A percentile compares a stretch with the other conserved stretches of the same genome.
Evolutionary conservation across 2,888 invertebrate species (phyloP).

Genomic region (Zootermopsis nevadensis): DNA sequence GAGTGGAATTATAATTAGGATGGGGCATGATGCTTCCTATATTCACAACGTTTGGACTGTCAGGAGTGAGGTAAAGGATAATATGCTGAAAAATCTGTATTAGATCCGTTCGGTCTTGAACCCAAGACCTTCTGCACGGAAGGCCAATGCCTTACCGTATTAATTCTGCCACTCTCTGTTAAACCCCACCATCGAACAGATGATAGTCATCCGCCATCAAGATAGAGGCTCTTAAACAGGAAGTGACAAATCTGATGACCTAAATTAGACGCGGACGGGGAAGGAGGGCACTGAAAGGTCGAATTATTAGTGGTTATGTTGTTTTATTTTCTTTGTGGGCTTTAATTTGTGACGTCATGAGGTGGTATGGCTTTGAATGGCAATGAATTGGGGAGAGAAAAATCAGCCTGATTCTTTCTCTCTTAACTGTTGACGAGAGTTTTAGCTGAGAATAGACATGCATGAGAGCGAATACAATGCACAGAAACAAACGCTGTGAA

Average conservation of each 20-base stretch:
- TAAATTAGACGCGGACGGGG: conserved; percentile 47
- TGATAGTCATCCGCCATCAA: conserved; percentile 41
- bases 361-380: conserved; percentile 32
- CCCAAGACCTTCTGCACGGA: too few relatives aligned
- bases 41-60: too few relatives aligned
- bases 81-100: too few relatives aligned
- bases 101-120: too few relatives aligned
- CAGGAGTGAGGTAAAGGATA: too few relatives aligned
- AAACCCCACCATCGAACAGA: not conserved
- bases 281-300: conserved; percentile 21
- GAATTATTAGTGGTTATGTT: conserved; percentile 42
- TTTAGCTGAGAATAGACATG: not conserved
- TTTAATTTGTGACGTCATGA: conserved; percentile 22
- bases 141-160: too few relatives aligned
- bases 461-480: not conserved
- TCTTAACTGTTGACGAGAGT: not conserved
- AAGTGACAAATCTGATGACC: conserved; percentile 50
- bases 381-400: conserved; percentile 15
- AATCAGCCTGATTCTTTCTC: not conserved
- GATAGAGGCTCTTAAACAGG: conserved; percentile 48
- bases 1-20: too few relatives aligned
- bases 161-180: too few relatives aligned
- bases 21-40: too few relatives aligned
- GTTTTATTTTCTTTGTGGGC: conserved; percentile 25
- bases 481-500: not conserved